A percentile compares a stretch with the other conserved stretches of the same genome.
Evolutionary conservation across 2,797 vertebrate species (phyloP).

Genomic region (Cichlasoma orientale): DNA sequence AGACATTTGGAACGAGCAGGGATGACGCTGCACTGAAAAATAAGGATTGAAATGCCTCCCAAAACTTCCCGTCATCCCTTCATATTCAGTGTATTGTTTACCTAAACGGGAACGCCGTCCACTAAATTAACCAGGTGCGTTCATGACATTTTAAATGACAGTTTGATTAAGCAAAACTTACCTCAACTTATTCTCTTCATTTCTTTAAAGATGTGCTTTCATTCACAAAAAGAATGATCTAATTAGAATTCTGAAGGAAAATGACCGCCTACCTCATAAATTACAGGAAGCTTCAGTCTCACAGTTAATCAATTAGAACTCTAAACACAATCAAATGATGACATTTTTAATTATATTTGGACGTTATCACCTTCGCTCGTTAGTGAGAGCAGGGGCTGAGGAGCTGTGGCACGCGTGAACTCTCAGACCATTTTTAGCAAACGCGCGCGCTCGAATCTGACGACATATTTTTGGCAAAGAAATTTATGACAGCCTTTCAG

Average conservation of each 20-base stretch:
- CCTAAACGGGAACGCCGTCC: not conserved
- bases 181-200: no score
- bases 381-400: not conserved
- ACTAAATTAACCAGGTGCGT: not conserved
- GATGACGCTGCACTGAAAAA: not conserved
- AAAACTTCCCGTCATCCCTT: not conserved
- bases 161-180: no score
- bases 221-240: no score
- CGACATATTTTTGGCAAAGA: not conserved
- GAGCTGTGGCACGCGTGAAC: not conserved
- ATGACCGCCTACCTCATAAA: no score
- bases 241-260: fast-evolving
- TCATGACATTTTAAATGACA: not conserved
- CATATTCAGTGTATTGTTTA: not conserved
- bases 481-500: not conserved
- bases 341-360: no score
- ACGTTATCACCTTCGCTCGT: not conserved
- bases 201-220: no score
- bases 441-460: fast-evolving
- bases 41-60: not conserved
- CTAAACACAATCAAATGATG: no score
- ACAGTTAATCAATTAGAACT: no score
- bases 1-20: not conserved
- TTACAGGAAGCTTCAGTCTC: no score
- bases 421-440: no score